Conservation (phyloP, 2,797 vertebrate species). For the Typhlichthys subterraneus region DNA sequence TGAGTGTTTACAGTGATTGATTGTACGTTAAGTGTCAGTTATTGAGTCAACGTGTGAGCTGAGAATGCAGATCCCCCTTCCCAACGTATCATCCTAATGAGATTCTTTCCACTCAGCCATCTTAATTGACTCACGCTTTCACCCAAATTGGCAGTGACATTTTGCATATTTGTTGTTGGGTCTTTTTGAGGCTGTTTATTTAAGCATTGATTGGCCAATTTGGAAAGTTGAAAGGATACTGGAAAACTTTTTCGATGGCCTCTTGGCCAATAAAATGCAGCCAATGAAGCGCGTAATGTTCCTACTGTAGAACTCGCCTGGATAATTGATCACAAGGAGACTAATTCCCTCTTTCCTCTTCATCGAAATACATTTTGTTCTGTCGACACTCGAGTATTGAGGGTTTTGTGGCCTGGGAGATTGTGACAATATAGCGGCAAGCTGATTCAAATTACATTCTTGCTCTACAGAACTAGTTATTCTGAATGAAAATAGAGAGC, state of each 20-base stretch:
- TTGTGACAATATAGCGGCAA: no score
- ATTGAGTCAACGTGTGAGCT: slow-evolving; percentile 43
- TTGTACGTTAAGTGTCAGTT: slow-evolving; percentile 40
- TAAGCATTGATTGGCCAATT: slow-evolving; percentile 34
- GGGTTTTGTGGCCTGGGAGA: no score
- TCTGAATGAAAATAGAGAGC: no score
- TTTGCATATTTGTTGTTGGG: slow-evolving; percentile 40
- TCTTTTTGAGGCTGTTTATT: slow-evolving; percentile 26
- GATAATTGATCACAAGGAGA: slow-evolving; percentile 12
- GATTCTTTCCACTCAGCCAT: slow-evolving; percentile 51
- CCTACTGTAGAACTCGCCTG: slow-evolving; percentile 1
- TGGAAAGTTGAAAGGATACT: slow-evolving; percentile 19
- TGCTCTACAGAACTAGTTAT: no score
- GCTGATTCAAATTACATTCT: no score
- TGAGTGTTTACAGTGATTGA: slow-evolving; percentile 54
- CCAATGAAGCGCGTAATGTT: neutral
- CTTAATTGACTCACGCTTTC: slow-evolving; percentile 51
- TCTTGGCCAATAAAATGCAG: neutral
- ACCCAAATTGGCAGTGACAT: slow-evolving; percentile 33
- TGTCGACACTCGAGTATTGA: no score
- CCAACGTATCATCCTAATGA: slow-evolving; percentile 37
- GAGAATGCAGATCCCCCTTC: slow-evolving; percentile 37
- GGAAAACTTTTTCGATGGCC: neutral
- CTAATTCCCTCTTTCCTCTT: slow-evolving; percentile 17
- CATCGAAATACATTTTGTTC: slow-evolving; percentile 11